Evolutionary conservation across 1,140 invertebrate genomes (phyloP).

Genomic region (Apis cerana): DNA sequence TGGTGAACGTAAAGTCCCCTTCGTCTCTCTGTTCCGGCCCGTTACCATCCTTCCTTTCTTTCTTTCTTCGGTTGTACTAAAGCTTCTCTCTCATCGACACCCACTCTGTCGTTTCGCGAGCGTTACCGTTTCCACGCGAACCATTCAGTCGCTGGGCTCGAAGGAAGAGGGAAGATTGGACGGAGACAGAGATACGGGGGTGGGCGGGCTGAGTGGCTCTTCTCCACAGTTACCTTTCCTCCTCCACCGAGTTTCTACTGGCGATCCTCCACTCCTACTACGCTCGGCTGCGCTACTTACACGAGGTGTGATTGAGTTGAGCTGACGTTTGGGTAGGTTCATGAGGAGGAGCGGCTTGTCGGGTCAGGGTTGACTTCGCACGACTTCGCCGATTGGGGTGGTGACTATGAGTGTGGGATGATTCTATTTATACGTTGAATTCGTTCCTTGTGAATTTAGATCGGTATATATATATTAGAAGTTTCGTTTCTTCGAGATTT

Average conservation of each 20-base stretch:
- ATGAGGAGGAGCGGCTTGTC: neutral
- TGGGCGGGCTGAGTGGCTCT: conserved; percentile 37
- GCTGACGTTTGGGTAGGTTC: neutral
- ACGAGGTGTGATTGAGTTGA: neutral
- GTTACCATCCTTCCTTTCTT: neutral
- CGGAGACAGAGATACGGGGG: conserved; percentile 21
- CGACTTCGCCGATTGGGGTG: neutral
- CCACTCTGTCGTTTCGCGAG: neutral
- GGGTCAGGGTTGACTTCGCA: neutral
- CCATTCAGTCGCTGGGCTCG: conserved; percentile 19
- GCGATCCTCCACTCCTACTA: conserved; percentile 30
- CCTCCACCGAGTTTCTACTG: conserved; percentile 1
- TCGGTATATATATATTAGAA: no score
- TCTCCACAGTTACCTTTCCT: conserved; percentile 23
- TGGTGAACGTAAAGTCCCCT: conserved; percentile 33
- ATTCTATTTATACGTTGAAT: no score
- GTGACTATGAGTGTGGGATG: no score
- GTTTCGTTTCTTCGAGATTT: no score
- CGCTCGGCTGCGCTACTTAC: neutral
- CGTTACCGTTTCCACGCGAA: conserved; percentile 33
- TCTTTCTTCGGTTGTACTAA: neutral
- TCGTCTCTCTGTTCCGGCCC: neutral
- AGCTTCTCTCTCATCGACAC: neutral
- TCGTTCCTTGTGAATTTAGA: no score
- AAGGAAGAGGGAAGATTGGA: neutral